phyloP scores from a whole-genome alignment of 2,113 vertebrate species.

The Stigmatopora argus region DNA sequence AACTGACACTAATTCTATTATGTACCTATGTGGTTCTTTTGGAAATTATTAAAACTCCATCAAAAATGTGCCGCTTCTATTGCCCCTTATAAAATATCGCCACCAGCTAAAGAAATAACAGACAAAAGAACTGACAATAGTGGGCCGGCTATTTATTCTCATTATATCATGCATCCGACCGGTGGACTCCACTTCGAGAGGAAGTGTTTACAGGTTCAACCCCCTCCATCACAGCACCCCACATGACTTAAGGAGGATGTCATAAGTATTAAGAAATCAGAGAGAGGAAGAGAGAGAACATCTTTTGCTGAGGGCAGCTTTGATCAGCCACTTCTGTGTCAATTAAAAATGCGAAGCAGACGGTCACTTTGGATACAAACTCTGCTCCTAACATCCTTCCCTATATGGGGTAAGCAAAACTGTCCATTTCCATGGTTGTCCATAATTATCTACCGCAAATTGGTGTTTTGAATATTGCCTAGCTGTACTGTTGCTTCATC shows the following conservation, averaged over 20 bases:
- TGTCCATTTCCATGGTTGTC: neutral
- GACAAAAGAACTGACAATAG: neutral
- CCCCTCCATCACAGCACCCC: constrained; percentile 28
- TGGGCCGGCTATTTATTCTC: constrained; percentile 19
- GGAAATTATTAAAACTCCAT: neutral
- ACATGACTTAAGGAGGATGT: constrained; percentile 53
- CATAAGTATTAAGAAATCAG: constrained; percentile 44
- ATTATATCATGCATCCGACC: constrained; percentile 11
- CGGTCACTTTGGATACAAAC: constrained; percentile 31
- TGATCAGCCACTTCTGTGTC: neutral
- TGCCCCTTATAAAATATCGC: neutral
- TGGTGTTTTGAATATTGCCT: neutral
- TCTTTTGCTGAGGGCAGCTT: neutral
- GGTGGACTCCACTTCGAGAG: constrained; percentile 44
- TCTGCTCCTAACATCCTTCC: constrained; percentile 31
- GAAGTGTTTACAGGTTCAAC: constrained; percentile 51
- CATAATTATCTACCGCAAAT: neutral
- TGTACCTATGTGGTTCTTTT: neutral
- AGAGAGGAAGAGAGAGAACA: constrained; percentile 15
- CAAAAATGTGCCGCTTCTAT: neutral
- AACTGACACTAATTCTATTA: too few species aligned
- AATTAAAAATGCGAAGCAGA: constrained; percentile 42
- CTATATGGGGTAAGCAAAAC: constrained; percentile 43
- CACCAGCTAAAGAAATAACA: neutral
- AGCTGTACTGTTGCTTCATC: constrained; percentile 5